Conservation (phyloP, 2,113 vertebrate species). For the Ageneiosus marmoratus region DNA sequence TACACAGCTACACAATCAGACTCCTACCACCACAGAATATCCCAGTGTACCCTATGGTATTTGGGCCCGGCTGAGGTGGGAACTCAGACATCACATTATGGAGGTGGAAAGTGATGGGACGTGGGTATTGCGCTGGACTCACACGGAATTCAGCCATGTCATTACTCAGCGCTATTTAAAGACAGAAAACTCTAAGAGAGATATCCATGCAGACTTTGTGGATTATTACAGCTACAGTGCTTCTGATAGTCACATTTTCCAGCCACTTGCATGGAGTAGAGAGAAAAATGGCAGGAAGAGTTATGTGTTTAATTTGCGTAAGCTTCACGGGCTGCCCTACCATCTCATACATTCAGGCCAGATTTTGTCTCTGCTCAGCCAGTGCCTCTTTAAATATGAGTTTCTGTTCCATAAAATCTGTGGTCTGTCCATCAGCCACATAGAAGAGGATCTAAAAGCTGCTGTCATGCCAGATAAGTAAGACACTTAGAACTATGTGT, state of each 20-base stretch:
- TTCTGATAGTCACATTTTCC: constrained; percentile 52
- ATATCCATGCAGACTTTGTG: constrained; percentile 64
- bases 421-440: constrained; percentile 66
- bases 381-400: constrained; percentile 74
- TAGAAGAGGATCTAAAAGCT: constrained; percentile 72
- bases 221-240: constrained; percentile 60
- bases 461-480: constrained; percentile 68
- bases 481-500: constrained; percentile 13
- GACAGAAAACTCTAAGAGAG: constrained; percentile 54
- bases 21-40: constrained; percentile 29
- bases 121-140: constrained; percentile 68
- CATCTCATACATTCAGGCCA: constrained; percentile 70
- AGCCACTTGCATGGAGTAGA: constrained; percentile 67
- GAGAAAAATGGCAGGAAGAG: constrained; percentile 47
- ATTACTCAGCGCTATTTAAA: constrained; percentile 62
- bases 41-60: constrained; percentile 62
- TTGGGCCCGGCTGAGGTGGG: constrained; percentile 60
- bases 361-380: constrained; percentile 60
- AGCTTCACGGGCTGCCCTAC: constrained; percentile 68
- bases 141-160: constrained; percentile 53
- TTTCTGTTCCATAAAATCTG: constrained; percentile 72
- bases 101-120: constrained; percentile 70
- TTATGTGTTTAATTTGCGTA: constrained; percentile 68
- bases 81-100: constrained; percentile 61
- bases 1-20: constrained; percentile 52